A percentile compares a stretch with the other conserved stretches of the same genome.
These are phyloP conservation scores for Labrus mixtus DNA, from an alignment of 2,113 vertebrate species.

Conservation along the genomic window DNA sequence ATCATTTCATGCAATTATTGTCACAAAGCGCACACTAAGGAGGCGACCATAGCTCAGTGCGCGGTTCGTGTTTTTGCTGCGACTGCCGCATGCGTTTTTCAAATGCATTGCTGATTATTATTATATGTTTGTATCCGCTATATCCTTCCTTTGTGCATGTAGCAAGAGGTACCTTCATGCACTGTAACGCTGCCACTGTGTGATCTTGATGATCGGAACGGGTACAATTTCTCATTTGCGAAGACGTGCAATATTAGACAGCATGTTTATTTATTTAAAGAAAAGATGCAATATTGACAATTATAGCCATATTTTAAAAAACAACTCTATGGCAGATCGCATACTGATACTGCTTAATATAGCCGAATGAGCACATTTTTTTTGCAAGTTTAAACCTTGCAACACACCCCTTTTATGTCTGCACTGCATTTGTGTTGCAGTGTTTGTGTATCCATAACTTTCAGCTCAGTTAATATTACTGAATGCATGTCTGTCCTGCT, in stretches of 20 bases:
- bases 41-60: background rate
- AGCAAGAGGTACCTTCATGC: background rate
- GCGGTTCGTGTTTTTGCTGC: constrained; percentile 10
- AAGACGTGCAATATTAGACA: background rate
- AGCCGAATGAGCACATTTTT: background rate
- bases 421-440: background rate
- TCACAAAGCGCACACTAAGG: constrained; percentile 27
- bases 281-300: background rate
- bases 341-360: no score
- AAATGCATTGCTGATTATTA: constrained; percentile 22
- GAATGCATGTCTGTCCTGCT: constrained; percentile 14
- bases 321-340: no score
- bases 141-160: background rate
- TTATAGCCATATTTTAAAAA: background rate
- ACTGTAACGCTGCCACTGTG: background rate
- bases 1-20: constrained; percentile 34
- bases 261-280: background rate
- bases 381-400: background rate
- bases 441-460: constrained; percentile 15
- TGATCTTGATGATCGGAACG: background rate
- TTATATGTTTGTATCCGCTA: constrained; percentile 2
- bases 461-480: background rate
- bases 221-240: background rate
- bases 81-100: constrained; percentile 15
- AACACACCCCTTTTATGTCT: background rate